A percentile compares a stretch with the other conserved stretches of the same genome.
Evolutionary conservation across 2,797 vertebrate genomes (phyloP).

Genomic region (Cyprinodon diabolis): DNA sequence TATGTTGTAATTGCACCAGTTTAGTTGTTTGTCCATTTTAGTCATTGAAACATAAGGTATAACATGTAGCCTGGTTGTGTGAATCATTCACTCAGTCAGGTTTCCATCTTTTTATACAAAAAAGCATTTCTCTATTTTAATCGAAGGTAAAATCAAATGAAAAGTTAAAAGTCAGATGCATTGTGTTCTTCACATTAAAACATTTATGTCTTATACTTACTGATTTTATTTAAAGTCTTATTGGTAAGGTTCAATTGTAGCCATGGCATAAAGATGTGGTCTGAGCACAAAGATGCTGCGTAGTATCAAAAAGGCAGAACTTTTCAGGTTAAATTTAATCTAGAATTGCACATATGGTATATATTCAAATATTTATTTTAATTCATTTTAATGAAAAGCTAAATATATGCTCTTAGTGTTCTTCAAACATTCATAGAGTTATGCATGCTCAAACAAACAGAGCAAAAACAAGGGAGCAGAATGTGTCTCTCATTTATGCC

Average conservation of each 20-base stretch:
- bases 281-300: conserved; percentile 3
- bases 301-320: conserved; percentile 16
- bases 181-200: not conserved
- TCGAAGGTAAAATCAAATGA: not conserved
- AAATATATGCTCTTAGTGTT: conserved; percentile 41
- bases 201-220: not conserved
- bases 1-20: not conserved
- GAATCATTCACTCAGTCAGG: not conserved
- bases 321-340: conserved; percentile 7
- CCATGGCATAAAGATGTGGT: conserved; percentile 11
- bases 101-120: not conserved
- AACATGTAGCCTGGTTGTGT: not conserved
- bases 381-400: conserved; percentile 23
- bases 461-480: conserved; percentile 54
- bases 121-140: not conserved
- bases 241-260: too few species aligned
- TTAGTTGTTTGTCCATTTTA: not conserved
- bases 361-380: conserved; percentile 13
- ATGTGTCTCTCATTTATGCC: conserved; percentile 48
- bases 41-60: not conserved
- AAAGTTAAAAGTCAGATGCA: not conserved
- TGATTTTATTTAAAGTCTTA: too few species aligned
- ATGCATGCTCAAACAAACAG: conserved; percentile 50
- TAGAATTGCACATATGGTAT: not conserved
- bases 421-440: conserved; percentile 56